These are phyloP conservation scores for Anabacerthia variegaticeps DNA, from an alignment of 2,797 vertebrate species.

Conservation along the genomic window DNA sequence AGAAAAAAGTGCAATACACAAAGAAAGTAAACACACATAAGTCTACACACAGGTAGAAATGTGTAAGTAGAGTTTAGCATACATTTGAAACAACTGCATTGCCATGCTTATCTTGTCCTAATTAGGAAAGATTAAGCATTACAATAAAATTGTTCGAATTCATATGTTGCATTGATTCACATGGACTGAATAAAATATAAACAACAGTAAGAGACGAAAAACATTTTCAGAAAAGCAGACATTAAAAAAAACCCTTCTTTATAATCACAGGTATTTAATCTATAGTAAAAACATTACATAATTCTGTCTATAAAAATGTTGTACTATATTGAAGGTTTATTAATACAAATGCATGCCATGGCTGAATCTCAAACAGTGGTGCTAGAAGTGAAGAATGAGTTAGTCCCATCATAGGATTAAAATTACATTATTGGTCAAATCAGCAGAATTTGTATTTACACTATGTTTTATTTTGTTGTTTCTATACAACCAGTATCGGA, in stretches of 20 bases:
- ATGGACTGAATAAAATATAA: neutral
- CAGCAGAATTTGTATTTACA: neutral
- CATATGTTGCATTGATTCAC: neutral
- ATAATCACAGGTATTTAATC: neutral
- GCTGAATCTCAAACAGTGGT: neutral
- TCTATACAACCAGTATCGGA: neutral
- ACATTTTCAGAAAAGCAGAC: rapidly evolving
- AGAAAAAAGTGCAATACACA: neutral
- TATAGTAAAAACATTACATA: neutral
- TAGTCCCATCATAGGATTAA: neutral
- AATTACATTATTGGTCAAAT: neutral
- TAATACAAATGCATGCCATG: neutral
- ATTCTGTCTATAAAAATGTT: neutral
- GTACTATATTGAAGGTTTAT: neutral
- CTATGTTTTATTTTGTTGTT: neutral
- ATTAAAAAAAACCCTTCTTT: neutral
- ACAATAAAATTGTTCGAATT: neutral
- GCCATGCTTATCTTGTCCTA: neutral
- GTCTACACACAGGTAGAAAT: neutral
- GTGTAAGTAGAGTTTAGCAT: neutral
- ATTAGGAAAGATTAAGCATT: neutral
- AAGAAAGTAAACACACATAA: neutral
- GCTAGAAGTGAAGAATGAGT: neutral
- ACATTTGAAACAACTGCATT: neutral
- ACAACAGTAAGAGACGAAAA: neutral